A percentile compares a stretch with the other conserved stretches of the same genome.
Conservation (phyloP, 2,888 invertebrate genomes). For the Eupeodes luniger region DNA sequence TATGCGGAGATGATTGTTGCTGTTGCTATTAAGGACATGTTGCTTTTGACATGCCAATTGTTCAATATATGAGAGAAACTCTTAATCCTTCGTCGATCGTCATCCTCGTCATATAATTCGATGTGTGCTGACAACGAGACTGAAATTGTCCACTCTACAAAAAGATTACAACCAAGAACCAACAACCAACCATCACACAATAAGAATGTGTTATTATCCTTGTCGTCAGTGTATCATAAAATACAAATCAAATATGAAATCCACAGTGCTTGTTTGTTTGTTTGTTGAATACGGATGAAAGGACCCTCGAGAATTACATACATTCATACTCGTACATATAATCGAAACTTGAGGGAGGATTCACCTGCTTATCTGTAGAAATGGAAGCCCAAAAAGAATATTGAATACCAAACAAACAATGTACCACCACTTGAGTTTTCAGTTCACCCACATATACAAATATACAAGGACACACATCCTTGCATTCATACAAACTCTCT, state of each 20-base stretch:
- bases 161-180: slow-evolving; percentile 17
- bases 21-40: slow-evolving; percentile 14
- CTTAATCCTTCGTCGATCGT: not conserved
- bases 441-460: not conserved
- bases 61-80: slow-evolving; percentile 5
- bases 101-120: not conserved
- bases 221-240: slow-evolving; percentile 32
- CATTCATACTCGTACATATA: not conserved
- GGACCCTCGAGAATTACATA: slow-evolving; percentile 11
- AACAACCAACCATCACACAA: too few species aligned
- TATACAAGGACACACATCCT: too few species aligned
- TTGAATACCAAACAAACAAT: slow-evolving; percentile 28
- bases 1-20: not conserved
- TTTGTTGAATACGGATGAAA: slow-evolving; percentile 35
- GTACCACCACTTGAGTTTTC: slow-evolving; percentile 8
- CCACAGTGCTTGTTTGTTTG: slow-evolving; percentile 6
- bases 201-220: slow-evolving; percentile 23
- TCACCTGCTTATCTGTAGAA: slow-evolving; percentile 56
- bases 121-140: slow-evolving; percentile 2
- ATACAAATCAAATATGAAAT: slow-evolving; percentile 24
- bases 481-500: not conserved
- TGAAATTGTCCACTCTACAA: slow-evolving; percentile 29
- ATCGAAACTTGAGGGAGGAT: slow-evolving; percentile 43
- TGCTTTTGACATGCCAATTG: slow-evolving; percentile 36
- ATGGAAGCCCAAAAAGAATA: slow-evolving; percentile 36